Conservation (phyloP, 2,113 vertebrate species). For the Gobiocypris rarus region DNA sequence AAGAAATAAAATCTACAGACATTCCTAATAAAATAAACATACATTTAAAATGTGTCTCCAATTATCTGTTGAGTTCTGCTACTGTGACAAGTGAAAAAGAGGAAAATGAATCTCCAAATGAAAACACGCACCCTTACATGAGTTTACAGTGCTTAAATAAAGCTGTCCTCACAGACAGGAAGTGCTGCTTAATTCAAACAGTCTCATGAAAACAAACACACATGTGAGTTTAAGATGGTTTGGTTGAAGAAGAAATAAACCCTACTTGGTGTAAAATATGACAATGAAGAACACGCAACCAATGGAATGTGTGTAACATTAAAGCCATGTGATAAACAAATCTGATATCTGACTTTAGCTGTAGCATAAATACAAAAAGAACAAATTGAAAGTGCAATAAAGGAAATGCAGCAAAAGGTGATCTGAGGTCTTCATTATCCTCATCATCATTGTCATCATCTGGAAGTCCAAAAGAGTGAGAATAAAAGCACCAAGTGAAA, state of each 20-base stretch:
- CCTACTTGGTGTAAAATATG: slow-evolving; percentile 31
- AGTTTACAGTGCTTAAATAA: slow-evolving; percentile 71
- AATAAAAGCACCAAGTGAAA: slow-evolving; percentile 46
- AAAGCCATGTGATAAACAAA: slow-evolving; percentile 53
- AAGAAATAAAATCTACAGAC: slow-evolving; percentile 69
- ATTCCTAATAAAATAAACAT: slow-evolving; percentile 59
- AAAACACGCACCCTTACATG: slow-evolving; percentile 61
- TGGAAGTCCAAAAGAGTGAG: slow-evolving; percentile 46
- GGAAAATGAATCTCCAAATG: slow-evolving; percentile 53
- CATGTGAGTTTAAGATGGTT: slow-evolving; percentile 50
- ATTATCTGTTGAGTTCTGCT: slow-evolving; percentile 53
- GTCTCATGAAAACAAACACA: slow-evolving; percentile 60
- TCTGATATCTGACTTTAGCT: slow-evolving; percentile 38
- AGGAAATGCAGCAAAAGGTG: slow-evolving; percentile 34
- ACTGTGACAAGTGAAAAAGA: slow-evolving; percentile 48
- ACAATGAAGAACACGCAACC: neutral
- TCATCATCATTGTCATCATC: slow-evolving; percentile 35
- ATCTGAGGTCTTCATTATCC: slow-evolving; percentile 37
- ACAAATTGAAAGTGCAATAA: slow-evolving; percentile 50
- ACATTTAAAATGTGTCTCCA: slow-evolving; percentile 56
- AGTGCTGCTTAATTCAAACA: slow-evolving; percentile 19
- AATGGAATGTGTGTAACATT: slow-evolving; percentile 66
- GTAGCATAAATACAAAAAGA: slow-evolving; percentile 27
- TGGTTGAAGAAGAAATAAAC: slow-evolving; percentile 10
- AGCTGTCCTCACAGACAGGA: slow-evolving; percentile 34